Percentiles rank a stretch among this genome's conserved stretches.
Conservation (phyloP, 2,797 vertebrate genomes). For the Xenopus petersii region DNA sequence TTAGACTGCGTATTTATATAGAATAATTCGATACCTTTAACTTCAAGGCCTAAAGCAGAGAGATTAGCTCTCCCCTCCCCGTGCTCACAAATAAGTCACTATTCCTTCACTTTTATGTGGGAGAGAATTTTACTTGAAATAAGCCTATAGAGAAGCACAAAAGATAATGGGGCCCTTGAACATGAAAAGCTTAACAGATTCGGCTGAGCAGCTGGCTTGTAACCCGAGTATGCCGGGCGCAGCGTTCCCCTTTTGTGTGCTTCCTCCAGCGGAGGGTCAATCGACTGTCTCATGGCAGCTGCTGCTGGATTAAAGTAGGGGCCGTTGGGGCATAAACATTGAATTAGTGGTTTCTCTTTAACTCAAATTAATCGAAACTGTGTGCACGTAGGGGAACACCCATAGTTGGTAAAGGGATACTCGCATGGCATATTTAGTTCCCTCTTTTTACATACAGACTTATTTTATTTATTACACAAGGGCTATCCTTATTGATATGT, state of each 20-base stretch:
- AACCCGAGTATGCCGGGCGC: constrained; percentile 54
- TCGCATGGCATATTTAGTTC: no score
- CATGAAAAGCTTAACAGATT: constrained; percentile 55
- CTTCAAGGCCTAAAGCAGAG: constrained; percentile 3
- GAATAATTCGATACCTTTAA: constrained; percentile 27
- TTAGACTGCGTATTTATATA: not conserved
- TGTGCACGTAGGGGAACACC: no score
- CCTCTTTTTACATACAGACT: no score
- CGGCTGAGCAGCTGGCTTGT: constrained; percentile 65
- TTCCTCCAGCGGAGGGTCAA: constrained; percentile 53
- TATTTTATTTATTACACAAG: no score
- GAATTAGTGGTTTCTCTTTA: constrained; percentile 47
- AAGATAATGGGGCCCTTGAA: constrained; percentile 49
- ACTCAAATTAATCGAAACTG: constrained; percentile 44
- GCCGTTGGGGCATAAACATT: constrained; percentile 49
- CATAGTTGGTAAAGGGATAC: no score
- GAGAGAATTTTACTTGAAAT: constrained; percentile 52
- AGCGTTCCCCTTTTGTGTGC: constrained; percentile 48
- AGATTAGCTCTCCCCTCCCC: constrained; percentile 20
- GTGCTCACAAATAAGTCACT: constrained; percentile 34
- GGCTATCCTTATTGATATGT: no score
- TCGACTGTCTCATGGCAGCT: constrained; percentile 67
- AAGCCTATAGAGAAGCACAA: constrained; percentile 55
- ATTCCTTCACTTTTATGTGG: constrained; percentile 41
- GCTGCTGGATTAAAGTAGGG: constrained; percentile 59